Conservation (phyloP, 2,797 vertebrate genomes). For the Tokudaia muenninki region DNA sequence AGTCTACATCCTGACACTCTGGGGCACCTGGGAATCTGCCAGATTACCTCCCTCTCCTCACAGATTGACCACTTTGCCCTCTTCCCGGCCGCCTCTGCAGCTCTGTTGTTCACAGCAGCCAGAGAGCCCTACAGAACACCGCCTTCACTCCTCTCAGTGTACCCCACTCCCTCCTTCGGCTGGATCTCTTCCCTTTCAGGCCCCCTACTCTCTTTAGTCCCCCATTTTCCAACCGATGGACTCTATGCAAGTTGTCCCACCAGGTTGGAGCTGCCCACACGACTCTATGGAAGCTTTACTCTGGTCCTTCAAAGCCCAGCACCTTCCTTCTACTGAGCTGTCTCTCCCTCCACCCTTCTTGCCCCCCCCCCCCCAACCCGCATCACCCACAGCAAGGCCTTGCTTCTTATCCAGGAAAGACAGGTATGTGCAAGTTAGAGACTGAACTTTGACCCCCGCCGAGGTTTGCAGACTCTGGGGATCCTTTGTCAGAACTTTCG, state of each 20-base stretch:
- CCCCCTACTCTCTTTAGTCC: not conserved
- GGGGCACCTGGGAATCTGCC: not conserved
- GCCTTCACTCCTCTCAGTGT: not conserved
- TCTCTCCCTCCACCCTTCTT: too few species aligned
- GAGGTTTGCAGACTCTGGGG: not conserved
- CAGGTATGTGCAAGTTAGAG: not conserved
- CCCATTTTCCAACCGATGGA: not conserved
- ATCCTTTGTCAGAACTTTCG: not conserved
- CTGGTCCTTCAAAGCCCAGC: not conserved
- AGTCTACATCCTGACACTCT: not conserved
- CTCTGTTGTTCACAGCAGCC: not conserved
- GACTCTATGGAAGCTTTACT: not conserved
- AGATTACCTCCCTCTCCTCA: not conserved
- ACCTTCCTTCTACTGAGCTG: not conserved
- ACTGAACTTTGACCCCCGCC: not conserved
- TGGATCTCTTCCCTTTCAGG: not conserved
- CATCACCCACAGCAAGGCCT: not conserved
- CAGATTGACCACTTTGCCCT: not conserved
- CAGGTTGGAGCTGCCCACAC: accelerated
- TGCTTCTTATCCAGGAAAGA: not conserved
- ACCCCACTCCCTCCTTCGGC: not conserved
- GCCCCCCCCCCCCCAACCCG: too few species aligned
- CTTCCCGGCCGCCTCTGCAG: not conserved
- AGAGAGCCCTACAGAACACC: not conserved
- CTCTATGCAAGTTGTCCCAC: too few species aligned